Conservation (phyloP, 2,888 invertebrate genomes). For the Spodoptera littoralis region DNA sequence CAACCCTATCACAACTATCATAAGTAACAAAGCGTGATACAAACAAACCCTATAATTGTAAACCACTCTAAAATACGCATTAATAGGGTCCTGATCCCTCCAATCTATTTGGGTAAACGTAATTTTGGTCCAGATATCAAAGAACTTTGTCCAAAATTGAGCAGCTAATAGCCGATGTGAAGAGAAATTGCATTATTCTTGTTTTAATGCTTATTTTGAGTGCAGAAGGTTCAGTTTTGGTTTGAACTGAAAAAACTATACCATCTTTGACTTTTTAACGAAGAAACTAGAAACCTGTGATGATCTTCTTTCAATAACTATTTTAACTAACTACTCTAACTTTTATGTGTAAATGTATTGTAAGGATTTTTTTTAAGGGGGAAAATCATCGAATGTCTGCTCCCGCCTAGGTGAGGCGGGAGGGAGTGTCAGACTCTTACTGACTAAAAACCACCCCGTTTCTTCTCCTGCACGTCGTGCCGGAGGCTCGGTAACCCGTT, state of each 20-base stretch:
- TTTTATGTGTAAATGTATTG: too few species aligned
- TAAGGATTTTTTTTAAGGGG: too few species aligned
- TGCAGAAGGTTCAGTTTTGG: slow-evolving; percentile 16
- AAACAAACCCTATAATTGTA: slow-evolving; percentile 38
- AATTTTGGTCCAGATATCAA: slow-evolving; percentile 57
- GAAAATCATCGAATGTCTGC: too few species aligned
- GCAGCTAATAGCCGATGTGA: slow-evolving; percentile 67
- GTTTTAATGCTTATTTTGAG: slow-evolving; percentile 27
- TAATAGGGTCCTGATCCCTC: slow-evolving; percentile 38
- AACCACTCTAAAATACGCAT: slow-evolving; percentile 42
- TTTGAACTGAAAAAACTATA: not conserved
- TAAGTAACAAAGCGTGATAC: slow-evolving; percentile 19
- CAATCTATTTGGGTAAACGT: slow-evolving; percentile 52
- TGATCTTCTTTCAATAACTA: not conserved
- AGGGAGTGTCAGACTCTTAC: too few species aligned
- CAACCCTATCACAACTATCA: not conserved
- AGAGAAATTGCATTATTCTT: slow-evolving; percentile 69
- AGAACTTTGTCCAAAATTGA: slow-evolving; percentile 70
- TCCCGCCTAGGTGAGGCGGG: too few species aligned
- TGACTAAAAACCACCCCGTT: too few species aligned
- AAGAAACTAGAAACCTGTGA: not conserved
- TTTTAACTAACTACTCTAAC: too few species aligned
- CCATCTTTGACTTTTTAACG: too few species aligned
- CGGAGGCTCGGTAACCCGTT: too few species aligned
- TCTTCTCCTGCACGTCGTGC: too few species aligned